These are phyloP conservation scores for Brevimyrus niger DNA, from an alignment of 2,113 vertebrate genomes.

Conservation along the genomic window DNA sequence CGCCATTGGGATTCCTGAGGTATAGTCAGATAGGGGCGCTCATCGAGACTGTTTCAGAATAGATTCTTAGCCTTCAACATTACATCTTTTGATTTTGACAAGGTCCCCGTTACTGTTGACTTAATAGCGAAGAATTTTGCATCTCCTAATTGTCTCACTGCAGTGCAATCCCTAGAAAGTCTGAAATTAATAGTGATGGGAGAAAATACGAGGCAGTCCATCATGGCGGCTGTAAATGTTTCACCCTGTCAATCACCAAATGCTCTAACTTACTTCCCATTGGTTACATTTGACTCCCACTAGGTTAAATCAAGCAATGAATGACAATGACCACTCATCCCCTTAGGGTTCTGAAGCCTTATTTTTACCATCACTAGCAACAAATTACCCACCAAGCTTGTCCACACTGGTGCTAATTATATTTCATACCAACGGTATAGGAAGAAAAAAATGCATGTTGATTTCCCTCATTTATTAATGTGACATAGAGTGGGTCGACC, in stretches of 20 bases:
- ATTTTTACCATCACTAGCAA: neutral
- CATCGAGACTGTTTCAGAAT: neutral
- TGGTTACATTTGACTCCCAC: neutral
- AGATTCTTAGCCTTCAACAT: neutral
- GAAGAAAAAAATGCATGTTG: neutral
- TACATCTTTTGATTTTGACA: neutral
- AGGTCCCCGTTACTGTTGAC: neutral
- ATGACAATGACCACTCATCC: neutral
- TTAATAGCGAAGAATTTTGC: neutral
- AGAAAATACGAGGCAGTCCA: neutral
- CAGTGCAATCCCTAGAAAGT: neutral
- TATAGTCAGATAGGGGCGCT: neutral
- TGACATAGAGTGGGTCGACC: neutral
- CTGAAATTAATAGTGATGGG: neutral
- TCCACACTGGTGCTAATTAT: neutral
- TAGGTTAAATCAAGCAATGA: neutral
- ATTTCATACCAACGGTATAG: neutral
- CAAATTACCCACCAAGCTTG: neutral
- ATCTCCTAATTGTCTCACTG: neutral
- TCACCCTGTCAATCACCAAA: conserved; percentile 1
- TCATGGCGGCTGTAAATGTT: neutral
- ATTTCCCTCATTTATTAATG: neutral
- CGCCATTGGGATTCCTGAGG: neutral
- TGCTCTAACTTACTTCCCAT: neutral
- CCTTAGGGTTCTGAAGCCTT: neutral